Base-by-base conservation (phyloP, 2,113 vertebrate species). In the Heterochromis multidens region DNA sequence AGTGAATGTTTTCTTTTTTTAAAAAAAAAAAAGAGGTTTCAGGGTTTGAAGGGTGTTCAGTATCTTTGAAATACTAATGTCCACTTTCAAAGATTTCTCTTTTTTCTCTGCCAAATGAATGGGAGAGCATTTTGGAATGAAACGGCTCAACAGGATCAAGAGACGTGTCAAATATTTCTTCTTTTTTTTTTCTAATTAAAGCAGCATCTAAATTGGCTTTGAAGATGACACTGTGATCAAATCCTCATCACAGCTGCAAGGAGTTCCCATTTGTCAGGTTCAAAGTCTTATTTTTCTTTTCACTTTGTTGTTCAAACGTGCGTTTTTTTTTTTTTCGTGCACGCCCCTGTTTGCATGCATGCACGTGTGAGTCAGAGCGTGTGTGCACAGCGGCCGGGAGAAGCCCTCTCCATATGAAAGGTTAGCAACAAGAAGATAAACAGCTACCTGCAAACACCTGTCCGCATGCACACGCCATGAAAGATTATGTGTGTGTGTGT, bases 361-460 rank as follows among this genome's bases (percentile, higher is more conserved):
- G 29, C 56, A 17, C 31, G 83, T 82, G 79, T 87, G 79, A 84
- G 74, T 83, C 84, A 46, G 4, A 43, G 37, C 5, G 35, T 59
- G 86, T 65, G 81, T 72, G 52, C 7, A 19, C 58, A 29, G 29
- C 25, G 14, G 54, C 63, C 5, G 35, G 88, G 79, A 91, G 90
- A 90, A 90, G 89, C 82, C 91, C 88, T 92, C 93, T 93, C 87
- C 77, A 88, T 94, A 92, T 94, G 86, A 95, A 95, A 94, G 95
- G 94, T 93, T 92, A 94, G 87, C 84, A 83, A 89, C 76, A 85
- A 92, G 94, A 89, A 96, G 93, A 96, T 94, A 95, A 96, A 96
- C 94, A 93, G 89, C 93, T 94, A 95, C 95, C 95, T 96, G 94
- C 89, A 94, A 95, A 95, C 96, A 96, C 96, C 96, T 96, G 96